A percentile compares a stretch with the other conserved stretches of the same genome.
Conservation (phyloP, 2,113 vertebrate species). For the Nasalis larvatus region DNA sequence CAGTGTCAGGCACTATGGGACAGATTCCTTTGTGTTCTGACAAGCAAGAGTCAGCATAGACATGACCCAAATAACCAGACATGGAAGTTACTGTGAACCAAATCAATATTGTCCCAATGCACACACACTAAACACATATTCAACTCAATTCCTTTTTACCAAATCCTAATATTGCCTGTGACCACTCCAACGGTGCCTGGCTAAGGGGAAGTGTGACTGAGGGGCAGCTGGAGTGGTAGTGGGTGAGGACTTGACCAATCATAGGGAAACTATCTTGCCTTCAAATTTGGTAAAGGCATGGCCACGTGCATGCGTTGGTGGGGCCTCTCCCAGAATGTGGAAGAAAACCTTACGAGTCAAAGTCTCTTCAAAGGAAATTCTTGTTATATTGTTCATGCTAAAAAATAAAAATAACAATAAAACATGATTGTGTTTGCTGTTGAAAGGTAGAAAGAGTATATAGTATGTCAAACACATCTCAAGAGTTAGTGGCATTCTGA, state of each 20-base stretch:
- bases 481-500: slow-evolving; percentile 31
- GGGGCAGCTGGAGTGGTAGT: background rate
- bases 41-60: too few relatives aligned
- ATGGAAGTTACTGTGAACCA: background rate
- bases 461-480: background rate
- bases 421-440: background rate
- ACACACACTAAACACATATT: rapidly evolving
- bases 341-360: background rate
- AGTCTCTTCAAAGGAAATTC: background rate
- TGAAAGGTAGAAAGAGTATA: slow-evolving; percentile 5
- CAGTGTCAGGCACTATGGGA: background rate
- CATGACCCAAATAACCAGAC: background rate
- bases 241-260: background rate
- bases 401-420: background rate
- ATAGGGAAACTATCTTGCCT: background rate
- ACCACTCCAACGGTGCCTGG: background rate
- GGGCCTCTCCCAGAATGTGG: background rate
- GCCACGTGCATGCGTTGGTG: background rate
- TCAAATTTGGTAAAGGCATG: background rate
- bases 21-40: background rate
- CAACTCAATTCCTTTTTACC: background rate
- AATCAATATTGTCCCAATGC: background rate
- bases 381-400: too few relatives aligned
- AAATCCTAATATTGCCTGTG: background rate
- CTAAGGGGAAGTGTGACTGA: rapidly evolving